Conservation (phyloP, 2,888 invertebrate genomes). For the Boloria selene region DNA sequence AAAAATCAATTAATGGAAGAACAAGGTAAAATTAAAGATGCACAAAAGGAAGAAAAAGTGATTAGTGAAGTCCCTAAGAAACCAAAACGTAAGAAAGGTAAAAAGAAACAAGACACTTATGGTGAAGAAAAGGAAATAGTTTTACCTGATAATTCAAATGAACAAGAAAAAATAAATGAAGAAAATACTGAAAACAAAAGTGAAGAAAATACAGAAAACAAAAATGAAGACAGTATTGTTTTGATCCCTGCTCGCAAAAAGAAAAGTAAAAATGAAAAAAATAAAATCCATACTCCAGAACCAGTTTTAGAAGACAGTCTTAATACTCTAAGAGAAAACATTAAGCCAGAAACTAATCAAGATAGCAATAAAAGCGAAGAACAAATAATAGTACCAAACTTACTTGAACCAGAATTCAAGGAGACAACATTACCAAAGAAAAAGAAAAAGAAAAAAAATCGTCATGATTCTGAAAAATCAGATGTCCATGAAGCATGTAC, state of each 20-base stretch:
- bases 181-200: conserved; percentile 22
- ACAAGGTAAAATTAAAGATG: neutral
- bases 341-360: conserved; percentile 31
- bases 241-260: conserved; percentile 64
- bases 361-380: conserved; percentile 29
- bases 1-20: conserved; percentile 15
- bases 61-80: conserved; percentile 61
- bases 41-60: conserved; percentile 17
- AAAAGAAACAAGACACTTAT: conserved; percentile 64
- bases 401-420: conserved; percentile 35
- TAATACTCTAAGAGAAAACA: conserved; percentile 21
- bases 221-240: conserved; percentile 18
- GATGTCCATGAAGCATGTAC: conserved; percentile 62
- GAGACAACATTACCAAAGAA: conserved; percentile 61
- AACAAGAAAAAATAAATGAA: conserved; percentile 32
- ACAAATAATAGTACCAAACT: conserved; percentile 23
- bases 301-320: neutral
- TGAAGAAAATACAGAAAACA: conserved; percentile 24
- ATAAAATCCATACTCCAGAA: conserved; percentile 30
- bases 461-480: conserved; percentile 64
- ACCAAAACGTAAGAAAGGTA: conserved; percentile 73
- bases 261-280: conserved; percentile 67
- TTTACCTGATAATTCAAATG: conserved; percentile 9
- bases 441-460: conserved; percentile 68
- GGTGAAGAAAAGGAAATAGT: conserved; percentile 2